Conservation (phyloP, 2,113 vertebrate genomes). For the Abramis brama region DNA sequence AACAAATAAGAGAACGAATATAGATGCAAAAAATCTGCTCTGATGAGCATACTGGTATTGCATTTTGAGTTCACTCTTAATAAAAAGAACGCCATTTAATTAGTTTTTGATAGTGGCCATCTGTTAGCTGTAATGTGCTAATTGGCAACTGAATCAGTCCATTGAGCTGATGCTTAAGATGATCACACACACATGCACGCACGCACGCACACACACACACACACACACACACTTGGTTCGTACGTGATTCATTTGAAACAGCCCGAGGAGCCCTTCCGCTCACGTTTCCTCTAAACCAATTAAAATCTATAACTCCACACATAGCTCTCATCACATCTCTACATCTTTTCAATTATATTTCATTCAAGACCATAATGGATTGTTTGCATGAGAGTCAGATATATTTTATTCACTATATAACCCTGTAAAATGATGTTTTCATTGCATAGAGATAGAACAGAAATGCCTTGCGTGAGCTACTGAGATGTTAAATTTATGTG, state of each 20-base stretch:
- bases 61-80: constrained; percentile 24
- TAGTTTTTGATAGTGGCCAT: constrained; percentile 36
- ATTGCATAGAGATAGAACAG: background rate
- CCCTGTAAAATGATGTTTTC: background rate
- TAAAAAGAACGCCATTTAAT: constrained; percentile 22
- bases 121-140: constrained; percentile 46
- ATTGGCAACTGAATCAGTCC: constrained; percentile 25
- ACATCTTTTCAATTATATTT: background rate
- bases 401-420: background rate
- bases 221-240: background rate
- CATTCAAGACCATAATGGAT: background rate
- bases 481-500: too few species aligned
- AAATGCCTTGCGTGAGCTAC: background rate
- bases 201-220: background rate
- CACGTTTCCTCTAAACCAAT: constrained; percentile 4
- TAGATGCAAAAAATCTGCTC: background rate
- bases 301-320: constrained; percentile 10
- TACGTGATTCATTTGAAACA: constrained; percentile 23
- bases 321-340: background rate
- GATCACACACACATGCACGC: constrained; percentile 10
- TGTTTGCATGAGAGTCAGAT: background rate
- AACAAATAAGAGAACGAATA: constrained; percentile 5
- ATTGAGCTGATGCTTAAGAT: constrained; percentile 21
- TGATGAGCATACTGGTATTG: background rate
- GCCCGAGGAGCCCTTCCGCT: background rate